Evolutionary conservation across 2,888 invertebrate species (phyloP), one percentile per base, ranked within the genome.

Genomic region (Coleophora deauratella): DNA sequence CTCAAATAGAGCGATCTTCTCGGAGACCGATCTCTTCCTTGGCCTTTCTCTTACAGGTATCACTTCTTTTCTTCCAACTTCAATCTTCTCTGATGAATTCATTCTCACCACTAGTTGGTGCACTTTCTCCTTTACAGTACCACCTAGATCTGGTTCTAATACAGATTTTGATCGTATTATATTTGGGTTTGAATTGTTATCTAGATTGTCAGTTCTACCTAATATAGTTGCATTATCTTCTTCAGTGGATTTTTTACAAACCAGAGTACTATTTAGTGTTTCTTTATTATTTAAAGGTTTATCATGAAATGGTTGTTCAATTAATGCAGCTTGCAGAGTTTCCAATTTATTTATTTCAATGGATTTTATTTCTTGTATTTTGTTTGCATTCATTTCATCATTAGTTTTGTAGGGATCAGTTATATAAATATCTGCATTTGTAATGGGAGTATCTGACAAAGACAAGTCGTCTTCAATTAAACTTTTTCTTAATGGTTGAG

Each of bases 1-100:
- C 72, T 82, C 82, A 56, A 78, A 82, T 14, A 82, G 41, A 1
- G 80, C 78, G 2, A 81, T 77, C 40, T 73, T 79, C 49, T 79
- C 74, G 3, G 62, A 61, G 0, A 82, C 79, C 0, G 76, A 68
- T 27, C 64, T 56, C 45, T 64, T 70, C 27, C 62, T 61, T 0
- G 79, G 75, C 50, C 66, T 60, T 43, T 77, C 77, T 38, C 63
- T 75, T 0, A 55, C 45, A 36, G 51, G 70, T 0, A 72, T 71
- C 4, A 59, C 49, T 11, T 64, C 68, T 28, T 52, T 63, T 28
- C 58, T 69, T 7, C 57, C 58, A 21, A 38, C 30, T 27, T 57
- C 59, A 10, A 57, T 37, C 36, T 40, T 53, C 4, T 81, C 76
- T 0, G 59, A 47, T 0, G 81, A 81, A 39, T 65, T 77, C 40